Evolutionary conservation across 2,113 vertebrate genomes (phyloP).

Genomic region (Alligator mississippiensis): DNA sequence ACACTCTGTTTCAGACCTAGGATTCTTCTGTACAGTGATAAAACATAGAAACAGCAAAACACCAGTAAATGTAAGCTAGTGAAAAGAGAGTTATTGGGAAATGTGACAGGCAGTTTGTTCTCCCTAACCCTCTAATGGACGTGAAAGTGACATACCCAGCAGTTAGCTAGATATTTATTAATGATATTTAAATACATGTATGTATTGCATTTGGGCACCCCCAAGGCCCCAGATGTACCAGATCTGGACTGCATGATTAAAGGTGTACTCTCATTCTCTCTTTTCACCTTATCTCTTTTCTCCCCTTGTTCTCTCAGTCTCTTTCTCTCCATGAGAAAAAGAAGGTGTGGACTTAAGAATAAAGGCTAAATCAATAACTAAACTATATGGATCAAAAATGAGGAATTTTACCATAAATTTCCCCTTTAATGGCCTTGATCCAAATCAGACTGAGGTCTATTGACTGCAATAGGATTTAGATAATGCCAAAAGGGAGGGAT

Average conservation of each 20-base stretch:
- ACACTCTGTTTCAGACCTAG: not conserved
- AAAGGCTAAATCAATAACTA: conserved; percentile 47
- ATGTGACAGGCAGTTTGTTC: not conserved
- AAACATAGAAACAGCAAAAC: not conserved
- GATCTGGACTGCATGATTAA: not conserved
- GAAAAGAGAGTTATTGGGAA: not conserved
- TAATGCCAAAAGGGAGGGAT: conserved; percentile 3
- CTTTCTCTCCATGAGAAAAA: not conserved
- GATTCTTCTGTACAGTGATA: not conserved
- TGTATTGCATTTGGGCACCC: not conserved
- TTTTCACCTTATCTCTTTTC: not conserved
- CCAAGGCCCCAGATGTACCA: not conserved
- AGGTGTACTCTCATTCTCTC: not conserved
- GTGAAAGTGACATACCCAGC: not conserved
- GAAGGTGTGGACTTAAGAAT: conserved; percentile 24
- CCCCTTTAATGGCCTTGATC: conserved; percentile 14
- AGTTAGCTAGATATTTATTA: not conserved
- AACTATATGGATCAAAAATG: conserved; percentile 41
- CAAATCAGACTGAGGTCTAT: conserved; percentile 54
- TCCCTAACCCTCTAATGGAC: not conserved
- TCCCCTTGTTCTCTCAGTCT: not conserved
- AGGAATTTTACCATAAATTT: conserved; percentile 60
- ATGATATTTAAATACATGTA: not conserved
- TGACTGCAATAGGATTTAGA: conserved; percentile 51
- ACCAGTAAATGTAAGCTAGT: not conserved